phyloP scores from a whole-genome alignment of 1,140 invertebrate genomes.

The Drosophila bipectinata region DNA sequence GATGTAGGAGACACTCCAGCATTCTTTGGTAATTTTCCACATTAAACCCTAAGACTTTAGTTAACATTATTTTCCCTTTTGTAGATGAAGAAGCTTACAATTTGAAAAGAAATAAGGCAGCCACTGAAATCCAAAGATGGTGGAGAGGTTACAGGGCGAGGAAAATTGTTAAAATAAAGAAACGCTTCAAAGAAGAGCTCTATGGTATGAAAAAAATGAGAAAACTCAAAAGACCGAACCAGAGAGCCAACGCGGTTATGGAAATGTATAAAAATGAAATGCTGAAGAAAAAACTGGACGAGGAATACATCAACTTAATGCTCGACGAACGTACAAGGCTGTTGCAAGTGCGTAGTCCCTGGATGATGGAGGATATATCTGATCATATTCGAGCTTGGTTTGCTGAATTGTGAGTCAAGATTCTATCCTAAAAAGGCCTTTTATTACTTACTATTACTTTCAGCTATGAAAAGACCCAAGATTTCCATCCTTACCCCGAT shows the following conservation, averaged over 20 bases:
- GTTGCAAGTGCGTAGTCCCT: conserved; percentile 85
- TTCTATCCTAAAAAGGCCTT: not conserved
- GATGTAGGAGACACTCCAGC: not conserved
- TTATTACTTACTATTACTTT: not conserved
- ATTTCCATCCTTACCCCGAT: conserved; percentile 85
- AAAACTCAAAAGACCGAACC: conserved; percentile 50
- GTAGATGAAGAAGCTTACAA: conserved; percentile 29
- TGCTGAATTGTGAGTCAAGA: conserved; percentile 85
- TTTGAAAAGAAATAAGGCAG: conserved; percentile 62
- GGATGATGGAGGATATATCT: conserved; percentile 88
- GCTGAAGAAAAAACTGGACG: conserved; percentile 72
- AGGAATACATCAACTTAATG: conserved; percentile 85
- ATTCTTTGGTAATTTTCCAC: conserved; percentile 16
- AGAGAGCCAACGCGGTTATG: conserved; percentile 53
- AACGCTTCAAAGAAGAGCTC: conserved; percentile 80
- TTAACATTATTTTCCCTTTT: not conserved
- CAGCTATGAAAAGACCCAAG: conserved; percentile 84
- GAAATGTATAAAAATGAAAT: conserved; percentile 84
- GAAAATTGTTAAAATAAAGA: conserved; percentile 73
- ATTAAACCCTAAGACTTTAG: not conserved
- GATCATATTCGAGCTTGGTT: conserved; percentile 89
- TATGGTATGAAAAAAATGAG: conserved; percentile 83
- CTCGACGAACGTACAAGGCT: conserved; percentile 86
- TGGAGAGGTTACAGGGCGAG: conserved; percentile 84
- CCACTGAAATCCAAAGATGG: conserved; percentile 84